Evolutionary conservation across 2,888 invertebrate genomes (phyloP), one percentile per base, ranked within the genome.

Genomic region (Pharmacophagus antenor): DNA sequence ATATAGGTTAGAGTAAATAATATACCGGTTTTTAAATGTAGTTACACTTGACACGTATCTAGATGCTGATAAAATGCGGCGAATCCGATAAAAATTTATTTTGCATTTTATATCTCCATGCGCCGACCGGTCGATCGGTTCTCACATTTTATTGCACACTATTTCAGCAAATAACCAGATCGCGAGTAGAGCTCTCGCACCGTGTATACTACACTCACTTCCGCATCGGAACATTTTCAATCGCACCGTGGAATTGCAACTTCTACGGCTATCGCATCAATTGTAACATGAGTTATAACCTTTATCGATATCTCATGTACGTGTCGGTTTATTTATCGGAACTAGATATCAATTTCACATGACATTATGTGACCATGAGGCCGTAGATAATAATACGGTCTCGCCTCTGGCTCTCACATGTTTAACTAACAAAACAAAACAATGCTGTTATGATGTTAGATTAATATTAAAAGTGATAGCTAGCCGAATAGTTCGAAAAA

Each of bases 131-230:
- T 18, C 25, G 50, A 23, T 25, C 44, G 53, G 37, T 42, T 54
- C 46, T 46, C 44, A 12, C 10, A 47, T 47, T 55, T 47, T 47
- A 47, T 47, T 53, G 53, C 42, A 41, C 47, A 25, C 56, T 56
- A 53, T 53, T 48, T 53, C 53, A 49, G 27, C 42, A 58, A 58
- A 53, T 58, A 52, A 58, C 53, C 42, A 41, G 48, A 58, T 58
- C 47, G 44, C 10, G 25, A 58, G 42, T 41, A 47, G 20, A 58
- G 21, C 52, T 58, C 48, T 48, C 41, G 20, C 12, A 7, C 17
- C 47, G 31, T 27, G 50, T 44, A 17, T 44, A 50, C 44, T 44
- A 23, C 53, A 18, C 42, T 50, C 21, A 27, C 20, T 50, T 56
- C 27, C 56, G 56, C 42, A 10, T 27, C 50, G 49, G 15, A 42